Percentiles rank a stretch among this genome's conserved stretches.
phyloP scores from a whole-genome alignment of 2,113 vertebrate genomes.

The Ochotona princeps region DNA sequence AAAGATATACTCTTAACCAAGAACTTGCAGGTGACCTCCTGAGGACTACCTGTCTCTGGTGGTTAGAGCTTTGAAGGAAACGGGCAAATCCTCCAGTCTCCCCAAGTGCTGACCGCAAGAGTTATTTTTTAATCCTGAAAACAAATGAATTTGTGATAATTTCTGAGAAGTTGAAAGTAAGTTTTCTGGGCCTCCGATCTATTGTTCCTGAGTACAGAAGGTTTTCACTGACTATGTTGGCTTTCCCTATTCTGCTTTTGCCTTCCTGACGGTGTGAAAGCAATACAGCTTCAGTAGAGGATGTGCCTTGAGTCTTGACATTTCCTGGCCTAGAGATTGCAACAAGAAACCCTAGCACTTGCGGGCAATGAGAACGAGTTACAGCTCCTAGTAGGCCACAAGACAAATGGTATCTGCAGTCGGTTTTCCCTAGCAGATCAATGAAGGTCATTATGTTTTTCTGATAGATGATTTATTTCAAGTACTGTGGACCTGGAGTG shows the following conservation, averaged over 20 bases:
- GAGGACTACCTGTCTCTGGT: neutral
- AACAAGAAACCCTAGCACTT: too few relatives aligned
- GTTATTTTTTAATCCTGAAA: slow-evolving; percentile 25
- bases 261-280: too few relatives aligned
- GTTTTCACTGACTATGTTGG: too few relatives aligned
- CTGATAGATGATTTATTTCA: neutral
- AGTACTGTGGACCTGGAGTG: neutral
- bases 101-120: neutral
- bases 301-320: too few relatives aligned
- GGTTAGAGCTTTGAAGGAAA: neutral
- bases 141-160: neutral
- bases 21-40: neutral
- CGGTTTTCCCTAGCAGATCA: neutral
- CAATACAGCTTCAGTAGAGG: too few relatives aligned
- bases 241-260: too few relatives aligned
- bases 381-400: too few relatives aligned
- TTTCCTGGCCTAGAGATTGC: too few relatives aligned
- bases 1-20: neutral
- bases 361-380: too few relatives aligned
- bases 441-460: neutral
- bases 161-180: neutral
- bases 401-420: neutral
- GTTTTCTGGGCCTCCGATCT: neutral
- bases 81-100: neutral
- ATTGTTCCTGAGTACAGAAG: neutral